Conservation (phyloP, 2,113 vertebrate species). For the Eulemur rufifrons region DNA sequence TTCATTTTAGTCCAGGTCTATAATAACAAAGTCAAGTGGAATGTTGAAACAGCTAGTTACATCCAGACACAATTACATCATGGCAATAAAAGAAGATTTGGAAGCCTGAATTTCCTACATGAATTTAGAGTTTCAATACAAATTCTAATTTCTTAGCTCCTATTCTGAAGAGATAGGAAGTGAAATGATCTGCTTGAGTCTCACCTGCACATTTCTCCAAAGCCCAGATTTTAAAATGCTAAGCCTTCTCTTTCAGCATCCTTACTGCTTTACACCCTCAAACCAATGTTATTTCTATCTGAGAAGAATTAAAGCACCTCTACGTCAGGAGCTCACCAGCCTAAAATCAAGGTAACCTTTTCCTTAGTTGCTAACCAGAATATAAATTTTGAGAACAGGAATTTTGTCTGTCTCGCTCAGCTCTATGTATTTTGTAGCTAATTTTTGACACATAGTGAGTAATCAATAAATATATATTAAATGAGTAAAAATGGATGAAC, state of each 20-base stretch:
- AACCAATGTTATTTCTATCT: background rate
- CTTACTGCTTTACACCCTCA: background rate
- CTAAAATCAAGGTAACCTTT: background rate
- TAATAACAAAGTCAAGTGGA: constrained; percentile 33
- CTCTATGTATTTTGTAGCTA: background rate
- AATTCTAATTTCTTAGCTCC: constrained; percentile 14
- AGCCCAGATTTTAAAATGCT: background rate
- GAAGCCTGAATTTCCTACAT: background rate
- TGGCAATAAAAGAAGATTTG: background rate
- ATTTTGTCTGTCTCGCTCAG: background rate
- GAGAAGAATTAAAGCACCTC: background rate
- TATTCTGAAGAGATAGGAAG: background rate
- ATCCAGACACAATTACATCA: background rate
- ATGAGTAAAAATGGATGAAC: background rate
- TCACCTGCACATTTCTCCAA: background rate
- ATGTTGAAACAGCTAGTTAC: constrained; percentile 22
- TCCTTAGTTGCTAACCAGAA: background rate
- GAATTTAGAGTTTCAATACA: constrained; percentile 56
- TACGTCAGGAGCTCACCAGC: background rate
- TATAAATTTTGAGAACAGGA: background rate
- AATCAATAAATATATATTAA: background rate
- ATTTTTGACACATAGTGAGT: background rate
- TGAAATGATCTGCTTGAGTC: background rate
- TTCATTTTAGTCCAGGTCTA: background rate
- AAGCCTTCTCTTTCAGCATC: background rate